Evolutionary conservation across 2,888 invertebrate species (phyloP).

Genomic region (Euzetes globulus): DNA sequence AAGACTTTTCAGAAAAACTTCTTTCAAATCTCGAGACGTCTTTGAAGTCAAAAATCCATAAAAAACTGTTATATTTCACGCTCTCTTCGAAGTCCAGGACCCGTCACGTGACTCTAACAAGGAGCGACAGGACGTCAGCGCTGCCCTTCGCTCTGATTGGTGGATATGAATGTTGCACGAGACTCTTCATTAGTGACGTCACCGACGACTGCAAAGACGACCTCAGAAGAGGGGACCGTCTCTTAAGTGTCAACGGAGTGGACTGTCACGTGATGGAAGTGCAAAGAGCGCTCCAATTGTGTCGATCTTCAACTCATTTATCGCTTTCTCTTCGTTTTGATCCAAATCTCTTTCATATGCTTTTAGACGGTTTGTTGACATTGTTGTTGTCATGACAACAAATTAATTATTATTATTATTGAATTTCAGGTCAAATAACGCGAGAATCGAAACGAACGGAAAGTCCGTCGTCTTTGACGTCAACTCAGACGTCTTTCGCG

Average conservation of each 20-base stretch:
- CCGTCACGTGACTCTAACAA: slow-evolving; percentile 79
- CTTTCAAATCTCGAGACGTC: slow-evolving; percentile 23
- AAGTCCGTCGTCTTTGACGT: background rate
- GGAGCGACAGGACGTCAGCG: slow-evolving; percentile 82
- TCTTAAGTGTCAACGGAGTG: slow-evolving; percentile 94
- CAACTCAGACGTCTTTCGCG: background rate
- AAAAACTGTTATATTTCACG: slow-evolving; percentile 77
- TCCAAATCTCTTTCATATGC: slow-evolving; percentile 42
- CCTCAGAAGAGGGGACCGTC: slow-evolving; percentile 48
- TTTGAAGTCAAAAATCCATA: slow-evolving; percentile 53
- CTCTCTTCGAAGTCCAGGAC: slow-evolving; percentile 93
- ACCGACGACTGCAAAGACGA: background rate
- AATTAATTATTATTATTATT: background rate
- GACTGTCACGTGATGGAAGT: slow-evolving; percentile 89
- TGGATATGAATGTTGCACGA: slow-evolving; percentile 65
- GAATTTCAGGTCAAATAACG: slow-evolving; percentile 15
- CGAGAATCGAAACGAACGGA: background rate
- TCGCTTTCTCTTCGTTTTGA: slow-evolving; percentile 96
- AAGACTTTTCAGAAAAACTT: slow-evolving; percentile 67
- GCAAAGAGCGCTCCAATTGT: slow-evolving; percentile 81
- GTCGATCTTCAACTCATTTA: slow-evolving; percentile 87
- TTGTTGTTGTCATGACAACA: background rate
- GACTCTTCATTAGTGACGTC: slow-evolving; percentile 24
- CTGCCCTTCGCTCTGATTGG: slow-evolving; percentile 89
- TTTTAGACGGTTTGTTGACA: slow-evolving; percentile 29